Base-by-base conservation (phyloP, 2,888 invertebrate genomes). In the Perizoma flavofasciatum region DNA sequence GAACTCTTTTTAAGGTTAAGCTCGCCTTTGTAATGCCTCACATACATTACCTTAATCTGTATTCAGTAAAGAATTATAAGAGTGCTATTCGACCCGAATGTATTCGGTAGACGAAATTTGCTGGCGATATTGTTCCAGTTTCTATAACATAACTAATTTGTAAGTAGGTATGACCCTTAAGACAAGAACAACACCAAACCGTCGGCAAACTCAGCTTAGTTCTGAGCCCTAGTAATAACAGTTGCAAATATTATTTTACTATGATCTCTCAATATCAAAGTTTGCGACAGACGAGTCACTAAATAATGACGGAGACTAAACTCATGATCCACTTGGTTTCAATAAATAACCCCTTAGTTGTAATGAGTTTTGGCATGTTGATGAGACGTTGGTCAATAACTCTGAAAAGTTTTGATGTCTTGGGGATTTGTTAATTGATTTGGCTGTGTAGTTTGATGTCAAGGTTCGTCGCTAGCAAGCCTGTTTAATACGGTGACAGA, bases 311-410 rank as follows among this genome's bases (percentile, higher is more conserved):
- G 9, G 52, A 46, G n/a, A 4, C 46, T 46, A n/a, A 37, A 43
- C 47, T 52, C 37, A 44, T 50, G 47, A 51, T 35, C 49, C 39
- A 49, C 48, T 58, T 44, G 51, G 43, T 45, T 53, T 53, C 49
- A 53, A 59, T 59, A 59, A 58, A 53, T 44, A 48, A 48, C 41
- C 8, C 8, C 37, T 4, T 37, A 4, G 37, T 49, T 59, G 44
- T 49, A 49, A 59, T 45, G 48, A 58, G 52, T 59, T 59, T 53
- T 58, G 37, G 57, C 43, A 44, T 49, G 49, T 53, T 49, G 52
- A 53, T 34, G 58, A 49, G 53, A 58, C 39, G 52, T 48, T 52
- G 51, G 56, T 47, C 47, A 51, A 51, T 51, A 47, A 48, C 52
- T 56, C 35, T 40, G 51, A 49, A 49, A 56, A 52, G 49, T 56